A percentile compares a stretch with the other conserved stretches of the same genome.
Conservation (phyloP, 2,888 invertebrate species). For the Sussaba pulchella region DNA sequence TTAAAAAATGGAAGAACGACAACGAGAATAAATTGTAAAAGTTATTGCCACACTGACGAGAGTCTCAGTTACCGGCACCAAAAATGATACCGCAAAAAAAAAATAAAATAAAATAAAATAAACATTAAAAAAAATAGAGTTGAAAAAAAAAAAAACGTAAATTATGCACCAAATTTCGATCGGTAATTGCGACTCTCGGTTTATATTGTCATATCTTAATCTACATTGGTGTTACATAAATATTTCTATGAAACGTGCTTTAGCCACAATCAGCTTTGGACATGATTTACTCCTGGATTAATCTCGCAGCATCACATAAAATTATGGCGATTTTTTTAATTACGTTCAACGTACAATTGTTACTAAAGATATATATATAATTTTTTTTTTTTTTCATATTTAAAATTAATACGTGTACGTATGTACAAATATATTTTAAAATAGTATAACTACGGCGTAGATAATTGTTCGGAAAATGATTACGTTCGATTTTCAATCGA, state of each 20-base stretch:
- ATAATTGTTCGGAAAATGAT: neutral
- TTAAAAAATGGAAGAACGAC: too few relatives aligned
- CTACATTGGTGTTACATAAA: constrained; percentile 50
- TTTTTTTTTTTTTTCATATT: constrained; percentile 34
- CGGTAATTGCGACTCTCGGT: constrained; percentile 1
- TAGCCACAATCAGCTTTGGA: constrained; percentile 17
- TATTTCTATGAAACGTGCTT: constrained; percentile 56
- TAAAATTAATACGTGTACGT: constrained; percentile 42
- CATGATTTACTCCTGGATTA: constrained; percentile 10
- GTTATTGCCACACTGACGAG: too few relatives aligned
- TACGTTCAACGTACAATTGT: constrained; percentile 47
- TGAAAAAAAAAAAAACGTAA: too few relatives aligned
- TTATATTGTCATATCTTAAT: constrained; percentile 2
- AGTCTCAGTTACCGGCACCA: too few relatives aligned
- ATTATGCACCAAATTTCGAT: neutral
- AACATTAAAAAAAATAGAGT: too few relatives aligned
- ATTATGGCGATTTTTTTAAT: constrained; percentile 30
- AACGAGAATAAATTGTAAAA: too few relatives aligned
- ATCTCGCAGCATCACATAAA: constrained; percentile 6
- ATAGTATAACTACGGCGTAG: too few relatives aligned
- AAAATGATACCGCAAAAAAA: neutral
- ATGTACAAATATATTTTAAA: constrained; percentile 50
- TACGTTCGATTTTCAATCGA: constrained; percentile 19
- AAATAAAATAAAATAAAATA: neutral
- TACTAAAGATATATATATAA: constrained; percentile 40